Evolutionary conservation across 2,888 invertebrate genomes (phyloP).

Genomic region (Acanthoscelides obtectus): DNA sequence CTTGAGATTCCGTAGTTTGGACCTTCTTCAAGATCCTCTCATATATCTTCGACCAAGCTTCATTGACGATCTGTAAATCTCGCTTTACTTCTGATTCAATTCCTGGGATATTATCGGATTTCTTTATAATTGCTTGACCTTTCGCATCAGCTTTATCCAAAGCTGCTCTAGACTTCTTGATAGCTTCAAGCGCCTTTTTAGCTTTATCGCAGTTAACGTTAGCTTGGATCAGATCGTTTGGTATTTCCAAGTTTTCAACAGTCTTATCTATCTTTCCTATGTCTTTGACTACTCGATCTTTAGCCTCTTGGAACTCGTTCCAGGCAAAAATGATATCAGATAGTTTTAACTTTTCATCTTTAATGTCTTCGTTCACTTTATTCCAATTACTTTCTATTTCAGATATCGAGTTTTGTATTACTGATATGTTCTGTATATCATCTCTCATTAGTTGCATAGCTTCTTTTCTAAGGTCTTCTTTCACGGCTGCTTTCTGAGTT

Average conservation of each 20-base stretch:
- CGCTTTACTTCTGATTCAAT: slow-evolving; percentile 59
- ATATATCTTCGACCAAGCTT: slow-evolving; percentile 66
- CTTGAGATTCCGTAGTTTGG: slow-evolving; percentile 81
- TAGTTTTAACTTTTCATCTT: slow-evolving; percentile 70
- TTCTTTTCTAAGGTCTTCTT: slow-evolving; percentile 72
- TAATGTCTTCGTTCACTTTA: slow-evolving; percentile 67
- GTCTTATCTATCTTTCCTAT: slow-evolving; percentile 65
- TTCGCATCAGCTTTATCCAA: slow-evolving; percentile 76
- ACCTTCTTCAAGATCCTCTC: slow-evolving; percentile 68
- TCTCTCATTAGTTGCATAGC: slow-evolving; percentile 75
- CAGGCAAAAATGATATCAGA: slow-evolving; percentile 67
- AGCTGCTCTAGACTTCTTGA: slow-evolving; percentile 69
- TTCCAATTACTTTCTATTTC: slow-evolving; percentile 79
- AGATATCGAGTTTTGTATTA: slow-evolving; percentile 73
- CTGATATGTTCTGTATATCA: slow-evolving; percentile 74
- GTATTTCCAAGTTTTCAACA: slow-evolving; percentile 60
- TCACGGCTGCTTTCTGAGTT: slow-evolving; percentile 57
- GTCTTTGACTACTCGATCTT: slow-evolving; percentile 64
- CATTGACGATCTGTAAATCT: slow-evolving; percentile 59
- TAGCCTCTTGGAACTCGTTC: slow-evolving; percentile 70
- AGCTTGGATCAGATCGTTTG: slow-evolving; percentile 69
- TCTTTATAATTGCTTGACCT: slow-evolving; percentile 65
- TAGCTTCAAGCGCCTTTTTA: slow-evolving; percentile 68
- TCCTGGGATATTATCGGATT: slow-evolving; percentile 63
- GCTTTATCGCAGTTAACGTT: slow-evolving; percentile 68